Evolutionary conservation across 2,797 vertebrate species (phyloP), one percentile per base, ranked within the genome.

Genomic region (Macropus fuliginosus): DNA sequence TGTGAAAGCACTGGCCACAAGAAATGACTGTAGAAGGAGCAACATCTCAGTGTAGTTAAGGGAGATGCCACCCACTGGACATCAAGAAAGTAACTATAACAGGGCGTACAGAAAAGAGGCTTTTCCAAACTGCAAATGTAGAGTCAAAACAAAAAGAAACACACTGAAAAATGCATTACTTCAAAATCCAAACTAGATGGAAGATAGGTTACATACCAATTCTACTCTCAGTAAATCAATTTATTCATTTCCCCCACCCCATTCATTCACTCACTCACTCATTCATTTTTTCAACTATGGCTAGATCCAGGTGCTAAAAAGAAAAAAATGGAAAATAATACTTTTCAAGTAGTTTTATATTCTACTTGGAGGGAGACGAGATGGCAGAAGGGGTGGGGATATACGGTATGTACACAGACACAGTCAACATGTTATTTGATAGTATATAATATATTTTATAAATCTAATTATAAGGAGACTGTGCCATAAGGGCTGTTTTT

Each of bases 381-480:
- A 14, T 1, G 4, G 34, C 62, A 66, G 34, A 66, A 66, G 62
- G 62, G 1, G 16, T 40, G 5, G n/a, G 34, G 16, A 74, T 74
- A 18, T 1, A 40, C 8, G n/a, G 5, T 16, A 34, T n/a, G 34
- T 66, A n/a, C 5, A 16, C 4, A n/a, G 28, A 16, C 18, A 40
- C 18, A 74, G 14, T 74, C n/a, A 74, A 40, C 14, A 21, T 40
- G n/a, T n/a, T 74, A 74, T 40, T 18, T n/a, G 62, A 40, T 74
- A 89, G 87, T 27, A 95, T 18, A 28, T 54, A 29, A 40, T 90
- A 95, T 74, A 66, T 92, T 95, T 97, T 92, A 62, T 66, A 87
- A 59, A 31, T 55, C 93, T 94, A 93, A 55, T 54, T 55, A 31
- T 56, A 93, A 11, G 59, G 40, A 56, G 27, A 92, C 89, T 92